Conservation (phyloP, 92 coral and sea anemone species). For the Scolanthus callimorphus region DNA sequence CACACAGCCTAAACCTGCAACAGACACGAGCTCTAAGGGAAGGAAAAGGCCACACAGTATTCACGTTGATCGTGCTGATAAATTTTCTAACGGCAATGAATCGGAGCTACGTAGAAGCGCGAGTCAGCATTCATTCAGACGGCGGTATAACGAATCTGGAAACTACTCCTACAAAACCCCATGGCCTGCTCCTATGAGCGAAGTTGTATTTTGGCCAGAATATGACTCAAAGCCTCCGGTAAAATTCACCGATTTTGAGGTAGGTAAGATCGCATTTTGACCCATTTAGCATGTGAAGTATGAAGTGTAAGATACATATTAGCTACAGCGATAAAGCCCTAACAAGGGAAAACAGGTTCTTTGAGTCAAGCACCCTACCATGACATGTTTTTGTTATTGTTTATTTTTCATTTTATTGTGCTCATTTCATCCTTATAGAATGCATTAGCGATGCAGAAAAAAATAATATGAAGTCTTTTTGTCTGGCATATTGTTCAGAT, state of each 20-base stretch:
- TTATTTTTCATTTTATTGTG: too few species aligned
- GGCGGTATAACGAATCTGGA: conserved; percentile 75
- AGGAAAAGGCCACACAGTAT: conserved; percentile 72
- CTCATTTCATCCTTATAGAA: too few species aligned
- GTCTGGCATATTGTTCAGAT: too few species aligned
- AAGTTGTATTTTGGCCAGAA: conserved; percentile 89
- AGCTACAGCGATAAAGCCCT: too few species aligned
- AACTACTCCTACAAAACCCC: conserved; percentile 90
- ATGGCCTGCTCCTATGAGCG: conserved; percentile 97
- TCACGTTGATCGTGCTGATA: conserved; percentile 67
- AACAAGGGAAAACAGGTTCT: too few species aligned
- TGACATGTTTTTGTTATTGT: too few species aligned
- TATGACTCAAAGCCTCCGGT: conserved; percentile 96
- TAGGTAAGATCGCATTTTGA: too few species aligned
- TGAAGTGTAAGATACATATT: too few species aligned
- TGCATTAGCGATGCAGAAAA: too few species aligned
- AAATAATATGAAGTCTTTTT: too few species aligned
- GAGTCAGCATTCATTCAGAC: conserved; percentile 71
- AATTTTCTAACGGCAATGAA: conserved; percentile 26
- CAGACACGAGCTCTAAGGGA: conserved; percentile 4
- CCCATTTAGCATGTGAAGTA: too few species aligned
- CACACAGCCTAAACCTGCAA: conserved; percentile 38
- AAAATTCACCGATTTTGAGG: conserved; percentile 93
- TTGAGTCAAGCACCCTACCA: too few species aligned
- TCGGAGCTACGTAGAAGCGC: conserved; percentile 36